Evolutionary conservation across 2,888 invertebrate genomes (phyloP).

Genomic region (Asteroscopus sphinx): DNA sequence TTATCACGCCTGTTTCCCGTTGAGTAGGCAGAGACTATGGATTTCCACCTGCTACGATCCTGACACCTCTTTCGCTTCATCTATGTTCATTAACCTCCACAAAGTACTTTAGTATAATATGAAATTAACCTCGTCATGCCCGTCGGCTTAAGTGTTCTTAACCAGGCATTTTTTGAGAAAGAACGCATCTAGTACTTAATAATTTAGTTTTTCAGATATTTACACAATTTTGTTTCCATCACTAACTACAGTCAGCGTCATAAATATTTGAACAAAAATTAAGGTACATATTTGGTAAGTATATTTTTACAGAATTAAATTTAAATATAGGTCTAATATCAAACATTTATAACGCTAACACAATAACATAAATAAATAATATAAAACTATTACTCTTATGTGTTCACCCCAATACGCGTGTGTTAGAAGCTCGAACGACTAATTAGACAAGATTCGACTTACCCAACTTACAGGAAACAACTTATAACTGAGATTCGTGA

Average conservation of each 20-base stretch:
- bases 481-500: slow-evolving; percentile 94
- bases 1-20: too few species aligned
- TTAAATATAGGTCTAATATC: not conserved
- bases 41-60: too few species aligned
- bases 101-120: too few species aligned
- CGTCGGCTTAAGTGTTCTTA: too few species aligned
- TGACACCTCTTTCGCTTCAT: too few species aligned
- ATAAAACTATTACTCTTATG: slow-evolving; percentile 62
- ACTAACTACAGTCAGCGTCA: slow-evolving; percentile 33
- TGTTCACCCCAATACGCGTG: slow-evolving; percentile 70
- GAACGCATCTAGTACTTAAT: too few species aligned
- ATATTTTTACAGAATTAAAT: too few species aligned
- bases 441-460: slow-evolving; percentile 81
- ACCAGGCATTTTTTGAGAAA: too few species aligned
- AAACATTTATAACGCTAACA: slow-evolving; percentile 34
- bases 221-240: slow-evolving; percentile 45
- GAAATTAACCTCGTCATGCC: too few species aligned
- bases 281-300: too few species aligned
- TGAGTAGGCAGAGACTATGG: too few species aligned
- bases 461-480: slow-evolving; percentile 96
- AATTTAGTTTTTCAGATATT: not conserved
- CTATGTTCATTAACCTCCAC: too few species aligned
- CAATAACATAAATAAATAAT: slow-evolving; percentile 44
- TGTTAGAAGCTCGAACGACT: slow-evolving; percentile 74
- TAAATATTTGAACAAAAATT: slow-evolving; percentile 17